A percentile compares a stretch with the other conserved stretches of the same genome.
Evolutionary conservation across 23 tunicate genomes (phyloP).

Genomic region (Halocynthia aurantium): DNA sequence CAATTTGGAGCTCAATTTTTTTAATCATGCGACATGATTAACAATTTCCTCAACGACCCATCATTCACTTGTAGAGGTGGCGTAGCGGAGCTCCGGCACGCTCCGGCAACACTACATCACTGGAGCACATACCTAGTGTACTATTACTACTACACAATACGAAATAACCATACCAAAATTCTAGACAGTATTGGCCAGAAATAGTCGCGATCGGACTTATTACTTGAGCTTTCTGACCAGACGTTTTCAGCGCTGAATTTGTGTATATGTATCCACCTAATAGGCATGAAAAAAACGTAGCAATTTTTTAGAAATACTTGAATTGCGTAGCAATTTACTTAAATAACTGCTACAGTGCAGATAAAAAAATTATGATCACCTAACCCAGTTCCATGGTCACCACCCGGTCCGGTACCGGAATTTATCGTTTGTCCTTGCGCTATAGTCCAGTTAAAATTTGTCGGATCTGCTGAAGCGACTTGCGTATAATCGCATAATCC

Average conservation of each 20-base stretch:
- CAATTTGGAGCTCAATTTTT: too few species aligned
- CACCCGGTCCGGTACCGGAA: conserved; percentile 30
- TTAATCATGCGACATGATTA: too few species aligned
- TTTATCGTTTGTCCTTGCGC: conserved; percentile 21
- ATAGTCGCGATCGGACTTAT: conserved; percentile 1
- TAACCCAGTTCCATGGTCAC: conserved; percentile 17
- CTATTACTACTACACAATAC: too few species aligned
- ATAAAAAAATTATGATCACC: too few species aligned
- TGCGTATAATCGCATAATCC: conserved; percentile 47
- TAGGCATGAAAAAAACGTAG: not conserved
- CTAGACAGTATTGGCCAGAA: not conserved
- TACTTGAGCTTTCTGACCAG: conserved; percentile 5
- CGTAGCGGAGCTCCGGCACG: too few species aligned
- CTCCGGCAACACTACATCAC: too few species aligned
- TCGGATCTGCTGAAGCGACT: conserved; percentile 17
- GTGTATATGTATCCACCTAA: conserved; percentile 11
- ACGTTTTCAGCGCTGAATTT: not conserved
- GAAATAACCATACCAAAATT: conserved; percentile 13
- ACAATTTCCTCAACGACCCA: too few species aligned
- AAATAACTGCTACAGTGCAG: not conserved
- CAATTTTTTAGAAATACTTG: not conserved
- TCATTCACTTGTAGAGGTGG: too few species aligned
- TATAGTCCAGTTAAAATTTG: conserved; percentile 45
- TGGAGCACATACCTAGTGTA: too few species aligned
- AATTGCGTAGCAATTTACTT: not conserved